These are phyloP conservation scores for Tetragonula carbonaria DNA, from an alignment of 2,888 invertebrate species.

Conservation along the genomic window DNA sequence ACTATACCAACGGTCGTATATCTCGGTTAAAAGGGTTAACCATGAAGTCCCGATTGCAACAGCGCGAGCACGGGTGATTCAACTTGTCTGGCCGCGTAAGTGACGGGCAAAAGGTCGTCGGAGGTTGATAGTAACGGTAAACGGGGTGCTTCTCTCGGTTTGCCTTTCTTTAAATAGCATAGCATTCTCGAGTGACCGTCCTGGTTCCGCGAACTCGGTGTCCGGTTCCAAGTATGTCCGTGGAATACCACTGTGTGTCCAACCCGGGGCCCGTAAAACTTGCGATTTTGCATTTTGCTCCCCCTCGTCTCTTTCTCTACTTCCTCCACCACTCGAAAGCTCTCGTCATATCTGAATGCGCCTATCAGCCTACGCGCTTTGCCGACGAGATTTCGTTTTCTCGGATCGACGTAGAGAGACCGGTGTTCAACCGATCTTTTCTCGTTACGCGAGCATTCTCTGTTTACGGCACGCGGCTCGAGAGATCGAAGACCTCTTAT, in stretches of 20 bases:
- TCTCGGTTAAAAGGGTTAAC: conserved; percentile 23
- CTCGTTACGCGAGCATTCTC: conserved; percentile 44
- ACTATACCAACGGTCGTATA: not conserved
- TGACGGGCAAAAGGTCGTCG: conserved; percentile 67
- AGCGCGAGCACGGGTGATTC: conserved; percentile 3
- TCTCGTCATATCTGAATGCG: conserved; percentile 13
- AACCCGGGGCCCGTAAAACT: conserved; percentile 46
- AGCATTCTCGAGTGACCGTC: conserved; percentile 74
- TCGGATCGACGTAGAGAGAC: conserved; percentile 36
- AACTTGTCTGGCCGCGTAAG: conserved; percentile 30
- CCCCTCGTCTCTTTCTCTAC: not conserved
- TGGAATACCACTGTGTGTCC: conserved; percentile 64
- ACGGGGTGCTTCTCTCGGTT: conserved; percentile 59
- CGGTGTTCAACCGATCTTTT: conserved; percentile 35
- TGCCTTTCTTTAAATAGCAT: conserved; percentile 75
- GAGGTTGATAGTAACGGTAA: conserved; percentile 71
- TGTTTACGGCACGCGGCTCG: conserved; percentile 40
- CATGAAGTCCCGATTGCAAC: conserved; percentile 32
- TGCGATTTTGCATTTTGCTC: conserved; percentile 61
- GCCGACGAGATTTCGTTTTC: conserved; percentile 51
- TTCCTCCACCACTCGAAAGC: not conserved
- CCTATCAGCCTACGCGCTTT: conserved; percentile 58
- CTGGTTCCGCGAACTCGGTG: conserved; percentile 75
- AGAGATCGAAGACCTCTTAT: conserved; percentile 71
- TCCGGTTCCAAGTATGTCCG: conserved; percentile 75